Evolutionary conservation across 1,140 invertebrate species (phyloP).

Genomic region (Pseudoatta argentina): DNA sequence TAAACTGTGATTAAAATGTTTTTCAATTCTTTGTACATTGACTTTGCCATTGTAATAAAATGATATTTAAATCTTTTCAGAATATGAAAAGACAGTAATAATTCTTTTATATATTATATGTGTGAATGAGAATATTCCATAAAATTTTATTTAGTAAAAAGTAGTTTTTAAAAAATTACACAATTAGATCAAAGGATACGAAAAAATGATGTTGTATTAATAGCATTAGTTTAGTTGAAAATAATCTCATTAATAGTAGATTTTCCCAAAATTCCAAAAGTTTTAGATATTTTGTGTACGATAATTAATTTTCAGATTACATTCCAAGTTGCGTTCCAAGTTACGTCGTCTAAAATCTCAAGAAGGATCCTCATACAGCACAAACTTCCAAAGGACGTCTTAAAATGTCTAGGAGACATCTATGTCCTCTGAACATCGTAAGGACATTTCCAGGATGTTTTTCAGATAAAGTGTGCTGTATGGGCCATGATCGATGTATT

Average conservation of each 20-base stretch:
- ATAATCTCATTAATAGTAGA: not conserved
- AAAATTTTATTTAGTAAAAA: not conserved
- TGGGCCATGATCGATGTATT: not conserved
- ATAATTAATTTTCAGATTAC: slow-evolving; percentile 12
- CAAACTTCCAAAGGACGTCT: no score
- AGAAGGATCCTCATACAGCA: not conserved
- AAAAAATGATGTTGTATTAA: not conserved
- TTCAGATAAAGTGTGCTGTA: no score
- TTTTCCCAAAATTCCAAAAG: not conserved
- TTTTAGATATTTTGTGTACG: slow-evolving; percentile 32
- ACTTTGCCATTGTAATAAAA: not conserved
- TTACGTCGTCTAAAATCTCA: slow-evolving; percentile 39
- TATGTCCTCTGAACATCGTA: no score
- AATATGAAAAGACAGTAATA: not conserved
- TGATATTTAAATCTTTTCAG: slow-evolving; percentile 4
- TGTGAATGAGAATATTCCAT: no score
- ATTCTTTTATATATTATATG: not conserved
- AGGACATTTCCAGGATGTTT: no score
- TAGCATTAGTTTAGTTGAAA: not conserved
- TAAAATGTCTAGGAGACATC: no score
- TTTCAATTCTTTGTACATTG: slow-evolving; percentile 11
- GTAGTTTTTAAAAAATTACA: not conserved
- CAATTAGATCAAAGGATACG: not conserved
- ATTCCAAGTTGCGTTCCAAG: not conserved
- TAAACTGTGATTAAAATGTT: not conserved